phyloP scores from a whole-genome alignment of 2,113 vertebrate species.

The Pterocles orientalis region DNA sequence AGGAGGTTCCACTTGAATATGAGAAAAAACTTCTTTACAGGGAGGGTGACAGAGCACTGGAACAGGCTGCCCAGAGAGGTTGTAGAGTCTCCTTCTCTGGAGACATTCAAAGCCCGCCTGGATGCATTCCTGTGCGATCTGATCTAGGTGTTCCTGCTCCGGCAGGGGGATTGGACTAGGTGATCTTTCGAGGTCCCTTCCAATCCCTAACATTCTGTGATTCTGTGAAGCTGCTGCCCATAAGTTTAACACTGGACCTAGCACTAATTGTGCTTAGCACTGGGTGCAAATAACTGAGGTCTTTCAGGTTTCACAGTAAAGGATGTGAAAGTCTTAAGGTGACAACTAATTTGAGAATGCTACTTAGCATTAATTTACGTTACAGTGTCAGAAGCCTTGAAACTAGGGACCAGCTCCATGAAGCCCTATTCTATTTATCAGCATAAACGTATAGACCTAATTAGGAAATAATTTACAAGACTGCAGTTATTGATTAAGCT shows the following conservation, averaged over 20 bases:
- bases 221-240: accelerated
- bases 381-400: not conserved
- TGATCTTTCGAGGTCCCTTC: too few species aligned
- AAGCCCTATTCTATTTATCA: constrained; percentile 20
- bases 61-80: too few species aligned
- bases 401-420: not conserved
- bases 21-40: too few species aligned
- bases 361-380: not conserved
- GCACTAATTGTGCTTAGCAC: not conserved
- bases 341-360: not conserved
- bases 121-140: too few species aligned
- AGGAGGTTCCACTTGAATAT: too few species aligned
- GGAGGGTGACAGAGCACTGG: too few species aligned
- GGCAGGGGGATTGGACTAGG: too few species aligned
- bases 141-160: too few species aligned
- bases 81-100: too few species aligned
- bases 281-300: not conserved
- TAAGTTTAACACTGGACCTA: not conserved
- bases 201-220: too few species aligned
- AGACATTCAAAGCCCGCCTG: too few species aligned
- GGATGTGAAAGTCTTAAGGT: not conserved
- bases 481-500: constrained; percentile 44
- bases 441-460: not conserved
- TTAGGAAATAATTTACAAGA: constrained; percentile 56
- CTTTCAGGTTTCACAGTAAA: not conserved